Evolutionary conservation across 2,888 invertebrate genomes (phyloP).

Genomic region (Acanthosepion lycidas): DNA sequence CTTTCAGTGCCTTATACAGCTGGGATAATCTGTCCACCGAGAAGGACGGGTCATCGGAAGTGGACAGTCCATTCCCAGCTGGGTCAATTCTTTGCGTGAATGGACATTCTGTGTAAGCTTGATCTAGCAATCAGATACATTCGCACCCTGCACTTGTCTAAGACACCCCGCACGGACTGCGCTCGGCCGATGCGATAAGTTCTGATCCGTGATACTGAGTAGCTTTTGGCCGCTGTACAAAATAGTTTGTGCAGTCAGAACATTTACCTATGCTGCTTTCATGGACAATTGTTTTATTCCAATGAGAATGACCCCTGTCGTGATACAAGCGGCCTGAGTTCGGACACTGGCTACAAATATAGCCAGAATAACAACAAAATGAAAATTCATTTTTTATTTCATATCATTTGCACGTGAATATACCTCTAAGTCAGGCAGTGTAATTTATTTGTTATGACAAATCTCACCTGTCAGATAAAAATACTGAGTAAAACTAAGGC

Average conservation of each 20-base stretch:
- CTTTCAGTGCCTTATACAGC: slow-evolving; percentile 21
- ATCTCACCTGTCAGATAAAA: neutral
- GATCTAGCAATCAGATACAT: too few species aligned
- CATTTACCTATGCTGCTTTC: neutral
- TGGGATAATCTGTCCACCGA: neutral
- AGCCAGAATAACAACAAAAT: neutral
- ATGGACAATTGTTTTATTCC: neutral
- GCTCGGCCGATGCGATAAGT: neutral
- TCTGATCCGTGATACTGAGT: neutral
- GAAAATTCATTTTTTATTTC: neutral
- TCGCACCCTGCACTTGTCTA: neutral
- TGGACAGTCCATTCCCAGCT: slow-evolving; percentile 12
- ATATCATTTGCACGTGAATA: neutral
- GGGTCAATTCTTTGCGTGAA: neutral
- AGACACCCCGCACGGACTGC: neutral
- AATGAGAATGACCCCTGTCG: neutral
- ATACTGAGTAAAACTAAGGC: neutral
- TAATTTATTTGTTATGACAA: neutral
- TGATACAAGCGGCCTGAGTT: neutral
- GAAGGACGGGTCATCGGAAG: neutral
- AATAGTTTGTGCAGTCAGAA: neutral
- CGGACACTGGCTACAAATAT: neutral
- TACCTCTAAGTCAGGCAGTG: neutral
- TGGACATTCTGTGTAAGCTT: neutral
- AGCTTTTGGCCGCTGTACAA: neutral